Evolutionary conservation across 2,113 vertebrate genomes (phyloP).

Genomic region (Hemiprocne comata): DNA sequence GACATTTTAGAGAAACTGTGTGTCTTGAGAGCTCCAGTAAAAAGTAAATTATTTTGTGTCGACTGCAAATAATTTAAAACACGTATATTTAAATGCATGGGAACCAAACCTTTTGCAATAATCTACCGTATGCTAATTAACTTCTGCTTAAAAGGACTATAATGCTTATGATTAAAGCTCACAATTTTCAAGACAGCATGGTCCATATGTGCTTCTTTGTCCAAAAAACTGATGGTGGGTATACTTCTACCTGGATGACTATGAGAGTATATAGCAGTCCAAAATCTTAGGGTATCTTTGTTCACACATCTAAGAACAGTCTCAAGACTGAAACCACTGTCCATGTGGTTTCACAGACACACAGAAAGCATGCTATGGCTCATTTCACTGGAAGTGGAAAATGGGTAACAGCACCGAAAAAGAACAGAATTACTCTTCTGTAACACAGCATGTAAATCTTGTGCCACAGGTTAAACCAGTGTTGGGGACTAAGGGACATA

Average conservation of each 20-base stretch:
- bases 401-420: background rate
- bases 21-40: background rate
- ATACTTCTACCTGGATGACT: background rate
- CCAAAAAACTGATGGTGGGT: background rate
- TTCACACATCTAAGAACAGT: background rate
- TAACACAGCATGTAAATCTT: background rate
- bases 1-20: background rate
- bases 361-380: background rate
- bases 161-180: background rate
- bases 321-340: background rate
- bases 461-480: background rate
- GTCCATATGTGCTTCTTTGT: background rate
- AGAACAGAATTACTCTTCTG: background rate
- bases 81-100: background rate
- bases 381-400: background rate
- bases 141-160: background rate
- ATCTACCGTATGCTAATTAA: background rate
- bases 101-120: background rate
- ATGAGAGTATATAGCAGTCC: background rate
- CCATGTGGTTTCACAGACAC: background rate
- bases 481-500: background rate
- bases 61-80: background rate
- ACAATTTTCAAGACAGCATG: background rate
- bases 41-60: background rate
- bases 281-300: background rate